Percentiles rank a stretch among this genome's conserved stretches.
phyloP scores from a whole-genome alignment of 2,113 vertebrate species.

The Macrotis lagotis region DNA sequence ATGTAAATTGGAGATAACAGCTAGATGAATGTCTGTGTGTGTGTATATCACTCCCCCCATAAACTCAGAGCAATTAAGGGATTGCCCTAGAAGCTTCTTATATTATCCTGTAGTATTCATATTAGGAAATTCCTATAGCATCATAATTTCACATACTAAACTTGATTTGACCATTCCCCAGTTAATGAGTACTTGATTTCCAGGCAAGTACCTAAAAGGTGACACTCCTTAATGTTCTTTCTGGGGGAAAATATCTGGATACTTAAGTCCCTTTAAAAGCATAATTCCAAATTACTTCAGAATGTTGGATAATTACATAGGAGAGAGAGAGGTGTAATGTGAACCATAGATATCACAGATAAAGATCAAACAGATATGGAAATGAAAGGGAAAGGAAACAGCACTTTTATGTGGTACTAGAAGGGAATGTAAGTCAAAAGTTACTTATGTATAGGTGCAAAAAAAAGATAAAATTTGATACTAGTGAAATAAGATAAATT shows the following conservation, averaged over 20 bases:
- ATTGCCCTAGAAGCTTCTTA: not conserved
- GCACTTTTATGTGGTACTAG: not conserved
- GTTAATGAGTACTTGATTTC: not conserved
- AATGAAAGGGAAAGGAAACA: not conserved
- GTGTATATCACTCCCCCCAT: no score
- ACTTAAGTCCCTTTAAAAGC: not conserved
- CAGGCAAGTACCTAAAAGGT: not conserved
- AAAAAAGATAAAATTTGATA: not conserved
- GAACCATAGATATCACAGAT: not conserved
- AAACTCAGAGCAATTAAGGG: not conserved
- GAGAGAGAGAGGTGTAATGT: not conserved
- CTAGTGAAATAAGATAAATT: not conserved
- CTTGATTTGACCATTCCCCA: not conserved
- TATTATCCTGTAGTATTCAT: not conserved
- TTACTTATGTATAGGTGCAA: not conserved
- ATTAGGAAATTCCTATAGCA: not conserved
- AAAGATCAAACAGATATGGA: not conserved
- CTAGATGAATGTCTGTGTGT: no score
- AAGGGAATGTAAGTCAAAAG: not conserved
- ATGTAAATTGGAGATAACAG: not conserved
- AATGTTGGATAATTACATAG: not conserved
- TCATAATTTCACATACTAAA: not conserved
- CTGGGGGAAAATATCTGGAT: not conserved
- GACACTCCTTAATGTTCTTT: not conserved
- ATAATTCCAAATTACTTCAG: not conserved